Percentiles rank a stretch among this genome's conserved stretches.
Conservation (phyloP, 2,797 vertebrate species). For the Cossypha niveicapilla region DNA sequence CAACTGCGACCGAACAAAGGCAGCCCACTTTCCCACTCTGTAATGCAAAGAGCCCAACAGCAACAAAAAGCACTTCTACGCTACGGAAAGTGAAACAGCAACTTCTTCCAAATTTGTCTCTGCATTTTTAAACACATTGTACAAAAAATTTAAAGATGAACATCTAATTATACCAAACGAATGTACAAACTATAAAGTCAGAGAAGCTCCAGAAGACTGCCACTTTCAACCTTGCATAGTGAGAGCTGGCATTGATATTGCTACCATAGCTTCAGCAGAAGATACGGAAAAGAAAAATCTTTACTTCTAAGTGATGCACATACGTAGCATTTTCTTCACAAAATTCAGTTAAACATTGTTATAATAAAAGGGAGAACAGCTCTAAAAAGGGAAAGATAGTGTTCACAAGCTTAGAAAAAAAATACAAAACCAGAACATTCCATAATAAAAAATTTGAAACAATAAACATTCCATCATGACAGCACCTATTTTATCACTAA, state of each 20-base stretch:
- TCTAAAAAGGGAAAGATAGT: conserved; percentile 31
- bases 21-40: neutral
- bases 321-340: conserved; percentile 1
- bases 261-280: conserved; percentile 55
- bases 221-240: conserved; percentile 65
- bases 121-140: neutral
- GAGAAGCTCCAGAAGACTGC: conserved; percentile 35
- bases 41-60: neutral
- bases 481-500: conserved; percentile 30
- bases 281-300: neutral
- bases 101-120: neutral
- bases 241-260: conserved; percentile 54
- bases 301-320: conserved; percentile 10
- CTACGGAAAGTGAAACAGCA: neutral
- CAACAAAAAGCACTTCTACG: neutral
- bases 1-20: neutral
- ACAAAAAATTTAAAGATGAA: neutral
- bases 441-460: conserved; percentile 51
- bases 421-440: conserved; percentile 59
- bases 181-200: neutral
- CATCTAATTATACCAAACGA: neutral
- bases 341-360: conserved; percentile 19
- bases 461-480: conserved; percentile 10
- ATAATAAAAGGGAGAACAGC: conserved; percentile 45
- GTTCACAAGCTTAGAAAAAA: conserved; percentile 61